Evolutionary conservation across 2,797 vertebrate species (phyloP), one percentile per base, ranked within the genome.

Genomic region (Pseudomugil gertrudae): DNA sequence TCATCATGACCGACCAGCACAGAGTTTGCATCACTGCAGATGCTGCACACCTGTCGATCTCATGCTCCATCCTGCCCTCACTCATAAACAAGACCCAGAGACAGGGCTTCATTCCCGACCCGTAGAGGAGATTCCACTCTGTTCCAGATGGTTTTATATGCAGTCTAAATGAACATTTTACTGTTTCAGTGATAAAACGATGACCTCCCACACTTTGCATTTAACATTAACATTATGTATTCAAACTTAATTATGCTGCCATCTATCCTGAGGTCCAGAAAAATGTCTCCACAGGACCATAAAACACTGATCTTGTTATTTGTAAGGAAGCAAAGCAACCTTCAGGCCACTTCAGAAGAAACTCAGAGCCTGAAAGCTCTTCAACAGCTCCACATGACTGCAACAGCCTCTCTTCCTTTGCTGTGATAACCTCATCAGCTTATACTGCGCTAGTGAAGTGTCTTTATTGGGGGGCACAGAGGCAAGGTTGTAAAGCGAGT

Each of bases 271-370:
- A 35, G 43, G 29, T 50, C 58, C 32, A 19, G 30, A 32, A 15
- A 61, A 17, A 47, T 62, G 35, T 19, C 11, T 62, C 23, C 15
- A 17, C 59, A 24, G 23, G 11, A 51, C n/a, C 13, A 17, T 51
- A 50, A 62, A 62, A 6, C 45, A 9, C 45, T 32, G 21, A 50
- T 48, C 47, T 62, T 62, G 19, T 62, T 62, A 62, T 62, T 62
- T 36, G 30, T 27, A 4, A 27, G 47, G 47, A 24, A 32, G 30
- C 45, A 48, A 45, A 61, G 10, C 47, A 26, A 35, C 45, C 59
- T 35, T 36, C n/a, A 35, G 33, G 45, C 29, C 24, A 23, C 32
- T 33, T 62, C 24, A 62, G 48, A 33, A 17, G 60, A 17, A 50
- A 14, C 30, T 15, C 15, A 48, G 43, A 50, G 48, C 4, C 48